These are phyloP conservation scores for Alouatta palliata DNA, from an alignment of 2,113 vertebrate genomes.

Conservation along the genomic window DNA sequence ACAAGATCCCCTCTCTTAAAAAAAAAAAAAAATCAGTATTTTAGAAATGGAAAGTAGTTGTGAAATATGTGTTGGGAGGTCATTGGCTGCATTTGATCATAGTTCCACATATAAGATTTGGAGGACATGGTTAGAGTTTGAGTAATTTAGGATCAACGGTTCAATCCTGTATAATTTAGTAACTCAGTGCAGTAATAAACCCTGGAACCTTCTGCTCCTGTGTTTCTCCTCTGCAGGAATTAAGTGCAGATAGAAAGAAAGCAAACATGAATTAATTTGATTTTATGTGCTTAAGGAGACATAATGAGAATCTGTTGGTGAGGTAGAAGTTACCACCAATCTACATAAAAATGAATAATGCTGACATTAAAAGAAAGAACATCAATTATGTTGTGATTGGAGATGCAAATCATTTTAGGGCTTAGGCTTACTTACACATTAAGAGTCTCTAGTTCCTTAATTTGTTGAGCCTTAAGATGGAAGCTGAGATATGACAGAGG, in stretches of 20 bases:
- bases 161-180: conserved; percentile 65
- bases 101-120: neutral
- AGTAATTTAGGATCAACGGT: neutral
- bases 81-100: neutral
- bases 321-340: conserved; percentile 82
- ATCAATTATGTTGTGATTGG: conserved; percentile 62
- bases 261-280: conserved; percentile 83
- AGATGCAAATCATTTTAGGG: conserved; percentile 60
- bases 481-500: neutral
- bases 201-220: conserved; percentile 48
- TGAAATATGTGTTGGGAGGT: neutral
- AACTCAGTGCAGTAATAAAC: conserved; percentile 67
- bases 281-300: conserved; percentile 83
- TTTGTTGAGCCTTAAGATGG: neutral
- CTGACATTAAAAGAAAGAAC: conserved; percentile 77
- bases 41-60: neutral
- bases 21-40: neutral
- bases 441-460: neutral
- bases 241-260: conserved; percentile 67
- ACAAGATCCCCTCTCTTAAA: no score
- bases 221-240: conserved; percentile 41
- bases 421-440: neutral
- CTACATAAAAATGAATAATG: conserved; percentile 83
- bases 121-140: neutral
- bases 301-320: conserved; percentile 83